Evolutionary conservation across 2,113 vertebrate genomes (phyloP).

Genomic region (Pseudorasbora parva): DNA sequence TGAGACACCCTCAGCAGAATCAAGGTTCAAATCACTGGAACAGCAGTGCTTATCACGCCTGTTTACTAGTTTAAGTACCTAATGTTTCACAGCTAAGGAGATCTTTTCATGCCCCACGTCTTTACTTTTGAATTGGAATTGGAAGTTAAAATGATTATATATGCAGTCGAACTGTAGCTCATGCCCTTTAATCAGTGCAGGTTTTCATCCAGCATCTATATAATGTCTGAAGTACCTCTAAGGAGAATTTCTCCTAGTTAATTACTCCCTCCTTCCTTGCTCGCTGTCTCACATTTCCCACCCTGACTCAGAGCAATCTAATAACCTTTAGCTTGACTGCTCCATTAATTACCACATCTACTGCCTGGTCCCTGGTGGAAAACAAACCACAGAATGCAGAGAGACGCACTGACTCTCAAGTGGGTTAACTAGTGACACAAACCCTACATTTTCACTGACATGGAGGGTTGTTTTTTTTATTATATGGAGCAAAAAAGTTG

Average conservation of each 20-base stretch:
- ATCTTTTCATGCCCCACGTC: neutral
- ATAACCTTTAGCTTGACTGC: conserved; percentile 42
- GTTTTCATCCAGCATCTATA: neutral
- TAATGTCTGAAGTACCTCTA: conserved; percentile 22
- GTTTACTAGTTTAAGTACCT: neutral
- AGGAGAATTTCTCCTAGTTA: conserved; percentile 41
- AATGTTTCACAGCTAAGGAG: neutral
- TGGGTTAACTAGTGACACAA: neutral
- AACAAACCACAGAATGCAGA: conserved; percentile 19
- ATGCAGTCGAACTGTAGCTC: neutral
- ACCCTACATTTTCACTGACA: neutral
- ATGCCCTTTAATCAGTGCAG: conserved; percentile 45
- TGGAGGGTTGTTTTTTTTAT: neutral
- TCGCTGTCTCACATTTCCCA: neutral
- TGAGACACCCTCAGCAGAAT: too few relatives aligned
- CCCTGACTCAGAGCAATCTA: conserved; percentile 16
- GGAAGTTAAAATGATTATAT: conserved; percentile 17
- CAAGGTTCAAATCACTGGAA: neutral
- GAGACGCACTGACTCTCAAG: neutral
- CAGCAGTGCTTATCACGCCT: neutral
- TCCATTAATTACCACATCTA: conserved; percentile 47
- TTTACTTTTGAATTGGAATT: neutral
- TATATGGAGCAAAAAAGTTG: neutral
- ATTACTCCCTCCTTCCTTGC: conserved; percentile 44
- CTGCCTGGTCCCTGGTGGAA: neutral